Evolutionary conservation across 1,140 invertebrate genomes (phyloP), one percentile per base, ranked within the genome.

Genomic region (Globodera rostochiensis): DNA sequence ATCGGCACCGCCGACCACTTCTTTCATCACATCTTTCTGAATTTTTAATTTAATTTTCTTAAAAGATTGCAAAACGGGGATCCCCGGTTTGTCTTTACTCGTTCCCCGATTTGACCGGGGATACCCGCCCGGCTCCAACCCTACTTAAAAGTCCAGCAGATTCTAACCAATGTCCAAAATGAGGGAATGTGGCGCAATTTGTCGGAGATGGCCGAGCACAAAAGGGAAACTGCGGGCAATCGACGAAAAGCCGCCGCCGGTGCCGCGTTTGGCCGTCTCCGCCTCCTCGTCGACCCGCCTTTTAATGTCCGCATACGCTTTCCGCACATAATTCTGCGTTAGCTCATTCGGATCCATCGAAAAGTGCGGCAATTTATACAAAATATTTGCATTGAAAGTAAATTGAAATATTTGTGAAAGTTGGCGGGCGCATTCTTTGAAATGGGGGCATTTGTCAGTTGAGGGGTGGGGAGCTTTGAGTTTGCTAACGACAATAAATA

Each of bases 131-230:
- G 25, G 25, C 25, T 25, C 25, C 25, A 25, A 25, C 25, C 25
- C 25, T 25, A 25, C 25, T 25, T 25, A 25, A 25, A 25, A 25
- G 25, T 25, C 25, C 25, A 25, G 25, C 25, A 25, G 25, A 25
- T 25, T 25, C 77, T 36, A 49, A 78, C 77, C 77, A 70, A 78
- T 78, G 57, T 78, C 77, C 64, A 78, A 47, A 78, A 78, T 78
- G 66, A 78, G 70, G 13, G 77, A 78, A 69, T 78, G 71, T 6
- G 1, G 25, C 49, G 13, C 8, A 66, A 78, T 6, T 5, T 49
- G 15, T 70, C 66, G 25, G 0, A 78, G 5, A 15, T 64, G 15
- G 49, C 25, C 70, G 46, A 70, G 47, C 3, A 78, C 25, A 47
- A 64, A 78, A 8, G 64, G 70, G n/a, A 71, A 78, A 53, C 53